These are phyloP conservation scores for Furnarius figulus DNA, from an alignment of 2,113 vertebrate genomes.

Conservation along the genomic window DNA sequence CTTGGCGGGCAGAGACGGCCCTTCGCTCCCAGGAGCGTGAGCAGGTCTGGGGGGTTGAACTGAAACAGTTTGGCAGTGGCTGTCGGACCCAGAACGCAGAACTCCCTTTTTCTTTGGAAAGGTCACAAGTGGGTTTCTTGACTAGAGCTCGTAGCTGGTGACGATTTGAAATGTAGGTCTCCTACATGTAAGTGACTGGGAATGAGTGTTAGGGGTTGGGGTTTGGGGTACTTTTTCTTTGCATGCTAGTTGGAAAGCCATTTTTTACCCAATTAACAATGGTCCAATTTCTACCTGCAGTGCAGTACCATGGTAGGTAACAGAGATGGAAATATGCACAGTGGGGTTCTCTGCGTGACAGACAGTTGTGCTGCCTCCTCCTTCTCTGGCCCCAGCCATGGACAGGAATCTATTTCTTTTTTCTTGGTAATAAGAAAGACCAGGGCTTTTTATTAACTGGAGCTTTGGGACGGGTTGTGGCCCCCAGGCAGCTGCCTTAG, in stretches of 20 bases:
- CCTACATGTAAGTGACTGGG: constrained; percentile 12
- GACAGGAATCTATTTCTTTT: not conserved
- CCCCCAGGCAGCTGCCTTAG: not conserved
- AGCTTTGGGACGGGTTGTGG: not conserved
- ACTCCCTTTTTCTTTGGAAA: constrained; percentile 24
- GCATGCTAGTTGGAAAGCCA: constrained; percentile 61
- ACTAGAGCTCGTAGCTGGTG: constrained; percentile 6
- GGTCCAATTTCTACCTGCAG: constrained; percentile 54
- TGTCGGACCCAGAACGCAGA: constrained; percentile 1
- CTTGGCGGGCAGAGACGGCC: not conserved
- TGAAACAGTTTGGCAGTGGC: constrained; percentile 8
- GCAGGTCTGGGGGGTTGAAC: not conserved
- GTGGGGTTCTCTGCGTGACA: not conserved
- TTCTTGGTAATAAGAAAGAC: not conserved
- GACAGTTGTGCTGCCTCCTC: not conserved
- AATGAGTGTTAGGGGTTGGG: constrained; percentile 39
- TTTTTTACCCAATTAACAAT: constrained; percentile 31
- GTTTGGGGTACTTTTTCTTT: constrained; percentile 54
- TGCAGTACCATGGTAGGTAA: constrained; percentile 42
- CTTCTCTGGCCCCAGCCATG: not conserved
- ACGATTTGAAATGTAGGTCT: constrained; percentile 7
- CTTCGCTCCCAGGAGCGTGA: not conserved
- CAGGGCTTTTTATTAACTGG: not conserved
- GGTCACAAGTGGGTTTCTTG: constrained; percentile 21
- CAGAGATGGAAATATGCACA: not conserved